Conservation (phyloP, 2,113 vertebrate species). For the Bubo scandiacus region DNA sequence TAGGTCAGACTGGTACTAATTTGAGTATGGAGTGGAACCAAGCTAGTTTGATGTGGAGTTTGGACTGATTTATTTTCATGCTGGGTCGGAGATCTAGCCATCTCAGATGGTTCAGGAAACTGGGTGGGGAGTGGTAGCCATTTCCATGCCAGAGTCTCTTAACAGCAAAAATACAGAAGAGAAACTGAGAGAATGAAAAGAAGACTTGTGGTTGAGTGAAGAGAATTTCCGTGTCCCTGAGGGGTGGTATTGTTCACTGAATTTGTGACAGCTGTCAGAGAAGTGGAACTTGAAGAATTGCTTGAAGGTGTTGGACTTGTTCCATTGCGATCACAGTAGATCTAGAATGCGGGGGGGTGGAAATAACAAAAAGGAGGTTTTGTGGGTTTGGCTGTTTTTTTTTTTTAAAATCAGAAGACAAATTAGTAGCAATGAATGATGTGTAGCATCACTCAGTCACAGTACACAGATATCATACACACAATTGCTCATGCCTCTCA, state of each 20-base stretch:
- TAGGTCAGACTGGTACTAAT: conserved; percentile 52
- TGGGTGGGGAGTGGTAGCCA: conserved; percentile 49
- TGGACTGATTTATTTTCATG: conserved; percentile 60
- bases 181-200: conserved; percentile 69
- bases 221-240: conserved; percentile 53
- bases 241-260: conserved; percentile 64
- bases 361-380: neutral
- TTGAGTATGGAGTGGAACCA: conserved; percentile 44
- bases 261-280: conserved; percentile 30
- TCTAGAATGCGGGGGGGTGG: conserved; percentile 56
- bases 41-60: conserved; percentile 45
- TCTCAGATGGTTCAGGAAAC: conserved; percentile 60
- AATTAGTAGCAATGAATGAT: neutral
- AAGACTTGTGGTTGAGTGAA: conserved; percentile 70
- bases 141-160: conserved; percentile 74
- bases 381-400: neutral
- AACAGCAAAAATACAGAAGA: conserved; percentile 79
- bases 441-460: neutral
- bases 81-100: conserved; percentile 52
- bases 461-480: neutral
- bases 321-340: conserved; percentile 40
- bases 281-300: conserved; percentile 30
- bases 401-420: neutral
- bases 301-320: neutral
- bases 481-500: neutral